These are phyloP conservation scores for Amblyraja radiata DNA, from an alignment of 2,797 vertebrate genomes.

Conservation along the genomic window DNA sequence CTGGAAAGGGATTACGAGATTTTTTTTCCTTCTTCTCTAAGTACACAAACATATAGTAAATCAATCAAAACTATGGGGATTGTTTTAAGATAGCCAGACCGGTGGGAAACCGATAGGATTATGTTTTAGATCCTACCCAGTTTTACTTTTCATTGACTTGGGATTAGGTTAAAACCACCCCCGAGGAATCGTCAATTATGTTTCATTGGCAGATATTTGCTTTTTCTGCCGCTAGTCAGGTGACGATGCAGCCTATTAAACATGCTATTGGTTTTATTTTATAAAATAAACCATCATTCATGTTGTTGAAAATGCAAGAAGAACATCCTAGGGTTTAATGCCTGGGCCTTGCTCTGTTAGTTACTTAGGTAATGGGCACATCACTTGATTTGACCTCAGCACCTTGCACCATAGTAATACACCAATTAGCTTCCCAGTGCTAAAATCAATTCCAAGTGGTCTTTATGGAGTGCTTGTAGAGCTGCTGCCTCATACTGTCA, in stretches of 20 bases:
- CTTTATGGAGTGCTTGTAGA: not conserved
- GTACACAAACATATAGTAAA: not conserved
- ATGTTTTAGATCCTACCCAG: not conserved
- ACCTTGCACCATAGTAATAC: not conserved
- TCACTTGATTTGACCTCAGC: not conserved
- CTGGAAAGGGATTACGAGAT: not conserved
- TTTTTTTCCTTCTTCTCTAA: conserved; percentile 2
- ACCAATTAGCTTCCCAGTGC: not conserved
- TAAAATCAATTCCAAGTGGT: not conserved
- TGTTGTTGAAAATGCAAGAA: not conserved
- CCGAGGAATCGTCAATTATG: not conserved
- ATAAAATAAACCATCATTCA: not conserved
- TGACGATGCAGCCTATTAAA: not conserved
- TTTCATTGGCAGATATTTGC: not conserved
- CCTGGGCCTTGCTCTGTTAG: not conserved
- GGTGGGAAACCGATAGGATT: not conserved
- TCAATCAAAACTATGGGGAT: not conserved
- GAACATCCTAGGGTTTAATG: not conserved
- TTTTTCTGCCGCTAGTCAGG: not conserved
- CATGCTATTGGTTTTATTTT: not conserved
- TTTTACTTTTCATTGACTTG: not conserved
- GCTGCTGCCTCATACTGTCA: too few species aligned
- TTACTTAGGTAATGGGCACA: not conserved
- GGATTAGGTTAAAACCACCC: not conserved
- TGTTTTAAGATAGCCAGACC: not conserved